phyloP scores from a whole-genome alignment of 2,113 vertebrate genomes.

The Lamprotornis superbus region DNA sequence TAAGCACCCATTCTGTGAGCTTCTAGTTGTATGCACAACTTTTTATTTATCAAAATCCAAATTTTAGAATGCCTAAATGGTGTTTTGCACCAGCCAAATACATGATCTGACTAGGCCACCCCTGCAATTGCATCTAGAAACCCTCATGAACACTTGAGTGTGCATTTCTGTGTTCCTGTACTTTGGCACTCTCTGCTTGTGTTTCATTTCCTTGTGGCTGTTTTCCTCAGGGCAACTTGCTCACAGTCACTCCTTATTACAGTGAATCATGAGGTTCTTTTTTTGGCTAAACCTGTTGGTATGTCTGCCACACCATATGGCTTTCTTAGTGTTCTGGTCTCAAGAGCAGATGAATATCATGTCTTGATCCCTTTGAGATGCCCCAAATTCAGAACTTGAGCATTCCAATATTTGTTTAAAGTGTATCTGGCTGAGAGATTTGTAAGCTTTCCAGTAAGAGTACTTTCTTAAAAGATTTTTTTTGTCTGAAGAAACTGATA shows the following conservation, averaged over 20 bases:
- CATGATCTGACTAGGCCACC: neutral
- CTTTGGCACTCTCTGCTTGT: neutral
- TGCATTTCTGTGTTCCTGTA: neutral
- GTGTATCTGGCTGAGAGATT: neutral
- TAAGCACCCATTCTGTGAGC: neutral
- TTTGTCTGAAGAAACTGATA: neutral
- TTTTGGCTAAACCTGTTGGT: neutral
- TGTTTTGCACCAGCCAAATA: neutral
- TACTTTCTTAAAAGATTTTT: neutral
- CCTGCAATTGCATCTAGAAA: neutral
- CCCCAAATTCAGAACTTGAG: neutral
- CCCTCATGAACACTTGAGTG: no score
- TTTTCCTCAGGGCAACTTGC: neutral
- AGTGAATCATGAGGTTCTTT: neutral
- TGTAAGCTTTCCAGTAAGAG: neutral
- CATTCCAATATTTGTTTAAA: neutral
- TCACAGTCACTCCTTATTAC: neutral
- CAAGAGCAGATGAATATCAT: neutral
- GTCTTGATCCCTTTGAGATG: neutral
- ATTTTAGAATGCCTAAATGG: neutral
- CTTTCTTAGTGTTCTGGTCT: neutral
- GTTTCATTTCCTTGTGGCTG: neutral
- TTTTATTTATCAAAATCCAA: neutral
- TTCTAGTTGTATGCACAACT: neutral
- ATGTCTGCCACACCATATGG: neutral